Conservation (phyloP, 2,888 invertebrate genomes). For the Noctua janthe region DNA sequence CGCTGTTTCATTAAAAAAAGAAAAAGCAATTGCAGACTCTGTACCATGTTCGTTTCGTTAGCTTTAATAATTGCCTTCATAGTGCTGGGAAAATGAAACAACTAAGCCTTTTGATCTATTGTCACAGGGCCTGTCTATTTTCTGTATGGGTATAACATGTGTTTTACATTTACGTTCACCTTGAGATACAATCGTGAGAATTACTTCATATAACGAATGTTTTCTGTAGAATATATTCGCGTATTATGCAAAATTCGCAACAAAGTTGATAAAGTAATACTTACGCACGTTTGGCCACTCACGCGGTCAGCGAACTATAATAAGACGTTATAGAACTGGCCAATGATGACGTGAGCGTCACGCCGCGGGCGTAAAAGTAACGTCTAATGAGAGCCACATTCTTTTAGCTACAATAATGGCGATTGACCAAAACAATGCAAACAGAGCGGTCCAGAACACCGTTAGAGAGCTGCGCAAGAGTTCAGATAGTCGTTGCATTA, state of each 20-base stretch:
- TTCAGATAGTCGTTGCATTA: constrained; percentile 79
- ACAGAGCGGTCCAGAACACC: constrained; percentile 76
- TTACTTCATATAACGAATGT: constrained; percentile 42
- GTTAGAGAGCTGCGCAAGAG: constrained; percentile 80
- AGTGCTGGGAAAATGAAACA: constrained; percentile 61
- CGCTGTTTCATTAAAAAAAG: constrained; percentile 57
- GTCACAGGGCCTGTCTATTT: constrained; percentile 45
- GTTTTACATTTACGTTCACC: constrained; percentile 58
- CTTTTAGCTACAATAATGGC: constrained; percentile 62
- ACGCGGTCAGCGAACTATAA: constrained; percentile 61
- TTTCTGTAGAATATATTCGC: constrained; percentile 39
- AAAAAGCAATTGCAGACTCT: constrained; percentile 57
- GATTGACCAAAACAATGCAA: constrained; percentile 84
- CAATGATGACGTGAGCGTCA: constrained; percentile 56
- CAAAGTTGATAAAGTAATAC: constrained; percentile 39
- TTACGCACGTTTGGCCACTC: constrained; percentile 49
- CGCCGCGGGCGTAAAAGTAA: constrained; percentile 57
- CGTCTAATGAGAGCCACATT: constrained; percentile 66
- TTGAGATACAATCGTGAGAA: constrained; percentile 65
- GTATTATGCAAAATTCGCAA: constrained; percentile 47
- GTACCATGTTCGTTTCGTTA: constrained; percentile 59
- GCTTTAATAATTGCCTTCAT: constrained; percentile 66
- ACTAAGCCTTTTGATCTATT: constrained; percentile 48
- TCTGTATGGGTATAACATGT: constrained; percentile 54
- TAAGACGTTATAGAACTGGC: constrained; percentile 52